These are phyloP conservation scores for Triplophysa siluroides DNA, from an alignment of 2,113 vertebrate genomes.

Conservation along the genomic window DNA sequence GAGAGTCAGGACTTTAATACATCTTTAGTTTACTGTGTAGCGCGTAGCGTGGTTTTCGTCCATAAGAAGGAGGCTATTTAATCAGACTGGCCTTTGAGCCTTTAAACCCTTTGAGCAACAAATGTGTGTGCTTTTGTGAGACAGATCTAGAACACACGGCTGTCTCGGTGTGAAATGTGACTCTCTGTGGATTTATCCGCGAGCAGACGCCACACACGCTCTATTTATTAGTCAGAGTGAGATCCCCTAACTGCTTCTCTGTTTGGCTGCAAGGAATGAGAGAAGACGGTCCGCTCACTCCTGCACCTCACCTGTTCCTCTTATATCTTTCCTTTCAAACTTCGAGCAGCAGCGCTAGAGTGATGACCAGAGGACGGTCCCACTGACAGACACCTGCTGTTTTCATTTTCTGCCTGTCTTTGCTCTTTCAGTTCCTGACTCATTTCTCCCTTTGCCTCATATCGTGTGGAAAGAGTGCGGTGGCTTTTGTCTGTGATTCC, in stretches of 20 bases:
- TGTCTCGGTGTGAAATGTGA: slow-evolving; percentile 2
- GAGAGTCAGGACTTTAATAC: no score
- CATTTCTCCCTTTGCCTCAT: not conserved
- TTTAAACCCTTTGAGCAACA: slow-evolving; percentile 11
- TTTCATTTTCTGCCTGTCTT: slow-evolving; percentile 24
- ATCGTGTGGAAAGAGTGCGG: not conserved
- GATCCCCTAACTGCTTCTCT: not conserved
- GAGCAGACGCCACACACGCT: not conserved
- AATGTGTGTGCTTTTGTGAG: not conserved
- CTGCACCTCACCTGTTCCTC: not conserved
- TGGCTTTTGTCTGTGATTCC: not conserved
- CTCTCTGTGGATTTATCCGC: slow-evolving; percentile 9
- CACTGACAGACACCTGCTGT: slow-evolving; percentile 5
- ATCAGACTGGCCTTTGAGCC: slow-evolving; percentile 19
- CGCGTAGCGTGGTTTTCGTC: not conserved
- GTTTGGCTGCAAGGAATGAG: slow-evolving; percentile 14
- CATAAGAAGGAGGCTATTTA: slow-evolving; percentile 9
- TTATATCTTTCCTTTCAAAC: slow-evolving; percentile 14
- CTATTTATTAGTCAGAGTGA: slow-evolving; percentile 15
- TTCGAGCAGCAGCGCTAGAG: slow-evolving; percentile 2
- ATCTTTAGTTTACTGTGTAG: no score
- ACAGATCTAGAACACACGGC: slow-evolving; percentile 1
- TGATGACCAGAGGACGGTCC: slow-evolving; percentile 17
- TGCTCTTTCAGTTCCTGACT: not conserved
- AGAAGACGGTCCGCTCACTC: not conserved